A percentile compares a stretch with the other conserved stretches of the same genome.
These are phyloP conservation scores for Conchocele bisecta DNA, from an alignment of 2,888 invertebrate genomes.

Conservation along the genomic window DNA sequence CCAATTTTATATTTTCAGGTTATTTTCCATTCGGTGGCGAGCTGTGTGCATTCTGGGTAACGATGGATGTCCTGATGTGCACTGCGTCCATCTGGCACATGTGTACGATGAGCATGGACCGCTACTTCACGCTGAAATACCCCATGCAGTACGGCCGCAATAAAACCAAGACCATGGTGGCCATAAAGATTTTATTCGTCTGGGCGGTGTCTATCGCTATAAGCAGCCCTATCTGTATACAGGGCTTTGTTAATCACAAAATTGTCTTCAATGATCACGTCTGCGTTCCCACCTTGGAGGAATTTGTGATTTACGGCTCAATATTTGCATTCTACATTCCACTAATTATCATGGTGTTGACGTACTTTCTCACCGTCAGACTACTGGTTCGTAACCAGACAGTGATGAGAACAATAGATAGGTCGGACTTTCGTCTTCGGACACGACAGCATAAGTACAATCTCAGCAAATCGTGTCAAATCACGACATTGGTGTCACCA, in stretches of 20 bases:
- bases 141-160: conserved; percentile 89
- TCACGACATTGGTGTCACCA: conserved; percentile 58
- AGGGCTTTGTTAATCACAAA: conserved; percentile 73
- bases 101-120: conserved; percentile 85
- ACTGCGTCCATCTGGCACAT: conserved; percentile 85
- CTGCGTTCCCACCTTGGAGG: conserved; percentile 75
- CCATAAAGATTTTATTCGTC: conserved; percentile 94
- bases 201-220: conserved; percentile 91
- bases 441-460: conserved; percentile 29
- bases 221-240: conserved; percentile 82
- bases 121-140: conserved; percentile 94
- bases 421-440: conserved; percentile 60
- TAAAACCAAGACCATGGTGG: conserved; percentile 81
- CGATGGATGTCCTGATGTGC: conserved; percentile 86
- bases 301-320: conserved; percentile 90
- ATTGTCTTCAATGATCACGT: conserved; percentile 72
- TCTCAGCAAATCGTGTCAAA: conserved; percentile 23
- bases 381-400: conserved; percentile 90
- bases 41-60: conserved; percentile 89
- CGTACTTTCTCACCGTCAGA: conserved; percentile 95
- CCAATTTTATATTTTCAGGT: conserved; percentile 86
- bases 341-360: conserved; percentile 95
- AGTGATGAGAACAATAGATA: conserved; percentile 69
- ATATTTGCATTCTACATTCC: conserved; percentile 98
- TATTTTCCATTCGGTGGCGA: conserved; percentile 89